Percentiles rank a stretch among this genome's conserved stretches.
Evolutionary conservation across 2,113 vertebrate genomes (phyloP).

Genomic region (Carettochelys insculpta): DNA sequence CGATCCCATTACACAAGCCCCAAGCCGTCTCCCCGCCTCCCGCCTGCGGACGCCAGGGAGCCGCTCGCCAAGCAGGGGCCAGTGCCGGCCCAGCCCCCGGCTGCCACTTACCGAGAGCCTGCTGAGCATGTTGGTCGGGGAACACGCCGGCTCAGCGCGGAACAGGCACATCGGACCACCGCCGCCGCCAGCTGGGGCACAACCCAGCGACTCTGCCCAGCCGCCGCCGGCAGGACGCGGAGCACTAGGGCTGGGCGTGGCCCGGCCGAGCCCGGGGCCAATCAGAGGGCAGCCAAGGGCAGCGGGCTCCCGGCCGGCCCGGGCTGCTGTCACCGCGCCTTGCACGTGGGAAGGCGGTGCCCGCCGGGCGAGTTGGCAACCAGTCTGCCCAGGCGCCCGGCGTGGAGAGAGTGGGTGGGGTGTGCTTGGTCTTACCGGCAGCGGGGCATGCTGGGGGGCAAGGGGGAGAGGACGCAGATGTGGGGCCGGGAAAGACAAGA

Average conservation of each 20-base stretch:
- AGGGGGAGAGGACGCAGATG: rapidly evolving
- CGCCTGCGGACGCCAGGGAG: too few relatives aligned
- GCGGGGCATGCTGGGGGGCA: rapidly evolving
- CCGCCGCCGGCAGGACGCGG: neutral
- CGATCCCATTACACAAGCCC: too few relatives aligned
- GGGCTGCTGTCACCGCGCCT: neutral
- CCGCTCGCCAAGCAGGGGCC: too few relatives aligned
- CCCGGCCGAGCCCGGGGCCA: neutral
- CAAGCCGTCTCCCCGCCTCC: too few relatives aligned
- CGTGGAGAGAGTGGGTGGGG: neutral
- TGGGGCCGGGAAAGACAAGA: neutral
- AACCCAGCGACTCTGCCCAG: neutral
- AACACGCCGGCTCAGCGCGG: neutral
- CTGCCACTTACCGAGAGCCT: neutral
- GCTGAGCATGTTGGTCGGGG: neutral
- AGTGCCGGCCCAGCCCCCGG: too few relatives aligned
- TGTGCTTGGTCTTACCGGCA: too few relatives aligned
- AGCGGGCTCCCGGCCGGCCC: neutral
- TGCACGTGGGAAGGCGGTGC: neutral
- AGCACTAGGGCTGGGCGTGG: neutral
- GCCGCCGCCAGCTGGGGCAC: too few relatives aligned
- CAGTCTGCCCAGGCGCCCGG: too few relatives aligned
- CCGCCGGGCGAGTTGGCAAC: neutral
- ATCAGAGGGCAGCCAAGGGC: neutral
- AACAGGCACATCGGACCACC: too few relatives aligned